Evolutionary conservation across 2,888 invertebrate species (phyloP), one percentile per base, ranked within the genome.

Genomic region (Plemyria rubiginata): DNA sequence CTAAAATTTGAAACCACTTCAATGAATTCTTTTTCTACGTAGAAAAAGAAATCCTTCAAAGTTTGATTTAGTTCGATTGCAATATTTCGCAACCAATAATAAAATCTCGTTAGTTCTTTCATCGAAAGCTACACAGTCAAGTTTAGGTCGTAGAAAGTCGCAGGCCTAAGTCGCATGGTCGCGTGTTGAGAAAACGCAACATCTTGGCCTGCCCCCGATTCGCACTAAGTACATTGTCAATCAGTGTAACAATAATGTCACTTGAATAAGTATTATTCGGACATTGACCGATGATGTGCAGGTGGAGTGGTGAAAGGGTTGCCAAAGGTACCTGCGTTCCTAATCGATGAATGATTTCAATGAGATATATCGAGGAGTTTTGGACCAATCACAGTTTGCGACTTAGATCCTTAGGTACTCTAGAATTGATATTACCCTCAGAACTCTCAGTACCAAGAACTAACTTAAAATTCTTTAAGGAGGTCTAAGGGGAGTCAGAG

Each of bases 241-340:
- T 65, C 60, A 54, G 41, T 56, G 60, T 57, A 60, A 66, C 66
- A 66, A 66, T 63, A 65, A 62, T 62, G 60, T 68, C 60, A 66
- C 54, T 63, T 63, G 61, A 65, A 67, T 61, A 59, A 15, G 49
- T 54, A 65, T 61, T 55, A 55, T 45, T 57, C 54, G 54, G 54
- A 62, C 66, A 57, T 52, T 68, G 61, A 62, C 60, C 53, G 59
- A 53, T 38, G 50, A 60, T 59, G 55, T 53, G 46, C 58, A 68
- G 67, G 70, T 58, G 58, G 41, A 66, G 41, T 62, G 50, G 58
- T 38, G 22, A 57, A 53, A 50, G 58, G 50, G 54, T 48, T 40
- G 29, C 16, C 22, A 32, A 29, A 15, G 8, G 53, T 41, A 29
- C n/a, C n/a, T n/a, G n/a, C 28, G 22, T 53, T 45, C 11, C 16